phyloP scores from a whole-genome alignment of 2,888 invertebrate genomes.

The Cheilosia urbana region DNA sequence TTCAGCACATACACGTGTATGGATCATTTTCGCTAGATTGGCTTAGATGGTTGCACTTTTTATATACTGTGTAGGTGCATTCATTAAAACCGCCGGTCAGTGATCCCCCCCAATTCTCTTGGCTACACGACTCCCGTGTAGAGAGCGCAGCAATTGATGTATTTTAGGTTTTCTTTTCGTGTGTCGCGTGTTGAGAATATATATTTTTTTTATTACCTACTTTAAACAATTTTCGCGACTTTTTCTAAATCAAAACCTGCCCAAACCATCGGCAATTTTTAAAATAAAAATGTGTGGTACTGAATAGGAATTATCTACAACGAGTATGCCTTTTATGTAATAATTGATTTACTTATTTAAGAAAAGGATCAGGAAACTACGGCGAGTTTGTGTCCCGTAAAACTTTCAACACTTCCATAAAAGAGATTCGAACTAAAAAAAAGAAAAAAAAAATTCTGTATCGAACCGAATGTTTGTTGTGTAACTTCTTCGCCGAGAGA shows the following conservation, averaged over 20 bases:
- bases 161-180: constrained; percentile 12
- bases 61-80: constrained; percentile 18
- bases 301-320: not conserved
- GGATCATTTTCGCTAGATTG: constrained; percentile 16
- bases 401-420: constrained; percentile 8
- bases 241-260: not conserved
- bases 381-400: constrained; percentile 14
- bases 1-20: constrained; percentile 48
- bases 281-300: not conserved
- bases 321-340: not conserved
- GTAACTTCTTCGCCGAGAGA: constrained; percentile 37
- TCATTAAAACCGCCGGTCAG: constrained; percentile 24
- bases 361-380: constrained; percentile 14
- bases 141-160: constrained; percentile 21
- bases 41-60: constrained; percentile 20
- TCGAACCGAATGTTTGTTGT: constrained; percentile 44
- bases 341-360: constrained; percentile 12
- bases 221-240: constrained; percentile 16
- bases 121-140: not conserved
- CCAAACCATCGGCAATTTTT: not conserved
- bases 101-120: not conserved
- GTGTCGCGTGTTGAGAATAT: constrained; percentile 2
- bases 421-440: not conserved
- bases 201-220: constrained; percentile 1
- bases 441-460: constrained; percentile 11